Evolutionary conservation across 2,888 invertebrate species (phyloP).

Genomic region (Latrodectus hesperus): DNA sequence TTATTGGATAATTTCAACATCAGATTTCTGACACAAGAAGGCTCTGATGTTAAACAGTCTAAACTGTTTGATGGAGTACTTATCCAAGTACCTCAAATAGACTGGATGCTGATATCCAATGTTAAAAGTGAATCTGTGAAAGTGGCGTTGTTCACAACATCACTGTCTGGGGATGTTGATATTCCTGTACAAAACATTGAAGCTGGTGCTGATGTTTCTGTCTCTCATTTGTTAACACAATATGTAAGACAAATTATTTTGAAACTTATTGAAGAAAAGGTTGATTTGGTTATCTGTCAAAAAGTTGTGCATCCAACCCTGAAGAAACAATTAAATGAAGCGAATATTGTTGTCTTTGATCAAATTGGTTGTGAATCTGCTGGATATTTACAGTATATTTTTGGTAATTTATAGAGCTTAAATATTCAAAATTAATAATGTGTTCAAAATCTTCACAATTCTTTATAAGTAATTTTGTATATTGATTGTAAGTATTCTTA

Average conservation of each 20-base stretch:
- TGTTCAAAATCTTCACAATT: not conserved
- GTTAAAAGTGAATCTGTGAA: not conserved
- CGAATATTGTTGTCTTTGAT: slow-evolving; percentile 34
- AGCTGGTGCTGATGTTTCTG: not conserved
- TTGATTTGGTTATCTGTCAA: slow-evolving; percentile 45
- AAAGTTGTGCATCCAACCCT: slow-evolving; percentile 60
- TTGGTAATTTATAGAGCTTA: slow-evolving; percentile 12
- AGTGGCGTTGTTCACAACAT: slow-evolving; percentile 17
- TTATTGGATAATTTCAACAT: slow-evolving; percentile 11
- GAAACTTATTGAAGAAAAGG: slow-evolving; percentile 1
- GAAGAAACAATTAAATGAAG: slow-evolving; percentile 33
- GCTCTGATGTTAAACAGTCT: slow-evolving; percentile 12
- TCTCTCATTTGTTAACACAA: not conserved
- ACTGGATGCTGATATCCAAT: not conserved
- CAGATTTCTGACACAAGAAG: slow-evolving; percentile 25
- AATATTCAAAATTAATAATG: not conserved
- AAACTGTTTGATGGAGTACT: slow-evolving; percentile 23
- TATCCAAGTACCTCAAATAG: slow-evolving; percentile 4
- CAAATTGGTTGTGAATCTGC: slow-evolving; percentile 43
- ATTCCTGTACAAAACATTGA: slow-evolving; percentile 32
- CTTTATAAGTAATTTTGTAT: not conserved
- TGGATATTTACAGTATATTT: slow-evolving; percentile 30
- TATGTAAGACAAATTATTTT: not conserved
- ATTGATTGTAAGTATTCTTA: not conserved
- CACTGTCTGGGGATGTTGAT: slow-evolving; percentile 46